Evolutionary conservation across 1,140 invertebrate genomes (phyloP), one percentile per base, ranked within the genome.

Genomic region (Habropoda laboriosa): DNA sequence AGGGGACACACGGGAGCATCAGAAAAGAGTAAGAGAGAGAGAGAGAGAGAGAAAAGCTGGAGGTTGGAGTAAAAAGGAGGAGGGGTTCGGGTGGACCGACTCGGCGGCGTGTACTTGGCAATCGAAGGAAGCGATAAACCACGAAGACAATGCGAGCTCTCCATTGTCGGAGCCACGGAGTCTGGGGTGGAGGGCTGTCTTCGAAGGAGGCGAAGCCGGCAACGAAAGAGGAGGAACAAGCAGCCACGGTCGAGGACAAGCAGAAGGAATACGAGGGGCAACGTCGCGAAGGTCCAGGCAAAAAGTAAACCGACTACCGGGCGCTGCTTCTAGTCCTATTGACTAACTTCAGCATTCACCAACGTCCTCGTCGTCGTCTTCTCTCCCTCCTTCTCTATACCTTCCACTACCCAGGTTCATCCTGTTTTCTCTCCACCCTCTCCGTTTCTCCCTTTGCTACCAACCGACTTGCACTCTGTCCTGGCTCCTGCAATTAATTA

Each of bases 81-180:
- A n/a, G n/a, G n/a, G n/a, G n/a, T n/a, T n/a, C 45, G 75, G 58
- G 49, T 40, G 66, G 60, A 51, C 53, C 80, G 74, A 81, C 80
- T 89, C 76, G 87, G 58, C 88, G 81, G 87, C 86, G 87, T 90
- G 88, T 89, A 89, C 88, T 89, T 89, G 89, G 89, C 90, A 91
- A 90, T 90, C 89, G 89, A 88, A 87, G 86, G 87, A 86, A 90
- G 85, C 89, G 88, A 91, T 91, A 91, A 91, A 91, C 89, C 85
- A 90, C 87, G 89, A 91, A 90, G 90, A 90, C 90, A 90, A 91
- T 91, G 87, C 86, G 82, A 85, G 87, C 71, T 85, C 86, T 86
- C 87, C 86, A 89, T 89, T 90, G 87, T 90, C 83, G 85, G 84
- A 84, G 83, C 88, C 80, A 80, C 77, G 63, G 74, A 85, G 83